Percentiles rank a stretch among this genome's conserved stretches.
Evolutionary conservation across 2,113 vertebrate species (phyloP).

Genomic region (Labeo catla): DNA sequence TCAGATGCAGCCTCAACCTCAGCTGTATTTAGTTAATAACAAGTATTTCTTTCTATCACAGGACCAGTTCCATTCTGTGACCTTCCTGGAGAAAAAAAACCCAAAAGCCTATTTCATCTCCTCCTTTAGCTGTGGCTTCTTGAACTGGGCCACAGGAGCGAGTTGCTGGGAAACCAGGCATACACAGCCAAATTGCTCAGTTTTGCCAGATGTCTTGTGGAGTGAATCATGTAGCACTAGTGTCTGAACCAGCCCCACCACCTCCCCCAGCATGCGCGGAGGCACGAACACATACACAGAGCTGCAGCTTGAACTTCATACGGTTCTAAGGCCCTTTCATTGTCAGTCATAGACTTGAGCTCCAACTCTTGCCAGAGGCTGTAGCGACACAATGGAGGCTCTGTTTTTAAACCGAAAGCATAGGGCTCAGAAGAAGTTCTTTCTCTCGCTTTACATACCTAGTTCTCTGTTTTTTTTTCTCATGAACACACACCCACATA

Average conservation of each 20-base stretch:
- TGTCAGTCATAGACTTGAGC: constrained; percentile 46
- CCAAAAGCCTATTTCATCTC: constrained; percentile 36
- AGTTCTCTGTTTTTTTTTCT: constrained; percentile 11
- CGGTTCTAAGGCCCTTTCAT: constrained; percentile 45
- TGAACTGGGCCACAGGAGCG: constrained; percentile 18
- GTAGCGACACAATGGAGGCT: constrained; percentile 51
- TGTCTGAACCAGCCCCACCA: constrained; percentile 45
- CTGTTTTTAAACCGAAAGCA: constrained; percentile 47
- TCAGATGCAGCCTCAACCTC: background rate
- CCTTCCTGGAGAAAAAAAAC: constrained; percentile 25
- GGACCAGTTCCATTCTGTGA: constrained; percentile 26
- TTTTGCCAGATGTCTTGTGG: constrained; percentile 56
- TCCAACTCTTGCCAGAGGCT: constrained; percentile 53
- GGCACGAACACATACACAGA: constrained; percentile 30
- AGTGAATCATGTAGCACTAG: constrained; percentile 54
- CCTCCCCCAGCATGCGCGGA: background rate
- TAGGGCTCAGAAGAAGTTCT: constrained; percentile 45
- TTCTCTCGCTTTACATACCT: constrained; percentile 16
- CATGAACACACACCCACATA: constrained; percentile 26
- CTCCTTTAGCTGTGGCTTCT: constrained; percentile 30
- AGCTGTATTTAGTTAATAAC: background rate
- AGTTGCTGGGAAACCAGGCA: constrained; percentile 53
- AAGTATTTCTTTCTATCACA: background rate
- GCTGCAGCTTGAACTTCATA: constrained; percentile 50
- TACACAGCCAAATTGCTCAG: constrained; percentile 53